Percentiles rank a stretch among this genome's conserved stretches.
These are phyloP conservation scores for Agrenia bidenticulata DNA, from an alignment of 2,888 invertebrate genomes.

Conservation along the genomic window DNA sequence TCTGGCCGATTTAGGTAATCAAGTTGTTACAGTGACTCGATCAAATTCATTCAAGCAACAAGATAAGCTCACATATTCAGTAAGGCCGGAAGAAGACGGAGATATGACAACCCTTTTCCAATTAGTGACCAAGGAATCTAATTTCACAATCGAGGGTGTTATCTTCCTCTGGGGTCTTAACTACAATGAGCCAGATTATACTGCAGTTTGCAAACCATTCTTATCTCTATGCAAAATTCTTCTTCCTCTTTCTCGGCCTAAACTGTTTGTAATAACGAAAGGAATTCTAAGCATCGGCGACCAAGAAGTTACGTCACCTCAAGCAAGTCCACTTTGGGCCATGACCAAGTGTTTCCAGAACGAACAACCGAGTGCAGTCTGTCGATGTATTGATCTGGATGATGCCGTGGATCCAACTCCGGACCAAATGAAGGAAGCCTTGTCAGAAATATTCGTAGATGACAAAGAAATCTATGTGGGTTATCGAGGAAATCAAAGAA, in stretches of 20 bases:
- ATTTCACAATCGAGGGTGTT: constrained; percentile 25
- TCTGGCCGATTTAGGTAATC: constrained; percentile 8
- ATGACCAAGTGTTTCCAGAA: constrained; percentile 31
- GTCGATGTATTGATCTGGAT: constrained; percentile 23
- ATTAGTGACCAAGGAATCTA: not conserved
- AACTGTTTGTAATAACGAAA: constrained; percentile 24
- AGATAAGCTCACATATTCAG: constrained; percentile 11
- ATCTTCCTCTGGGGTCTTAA: constrained; percentile 32
- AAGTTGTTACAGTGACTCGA: constrained; percentile 16
- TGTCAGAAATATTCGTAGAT: constrained; percentile 26
- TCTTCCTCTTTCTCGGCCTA: constrained; percentile 14
- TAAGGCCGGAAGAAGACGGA: constrained; percentile 19
- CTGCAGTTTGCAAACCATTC: constrained; percentile 24
- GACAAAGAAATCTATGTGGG: constrained; percentile 24
- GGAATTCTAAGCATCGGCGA: constrained; percentile 18
- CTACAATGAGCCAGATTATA: constrained; percentile 14
- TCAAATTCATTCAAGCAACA: constrained; percentile 19
- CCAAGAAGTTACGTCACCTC: constrained; percentile 17
- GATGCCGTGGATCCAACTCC: not conserved
- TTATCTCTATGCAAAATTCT: constrained; percentile 25
- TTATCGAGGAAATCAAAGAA: constrained; percentile 23
- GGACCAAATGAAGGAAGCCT: constrained; percentile 20
- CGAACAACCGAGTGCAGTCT: constrained; percentile 26
- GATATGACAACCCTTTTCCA: constrained; percentile 25
- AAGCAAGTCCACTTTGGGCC: constrained; percentile 21